These are phyloP conservation scores for Stenoptilia bipunctidactyla DNA, from an alignment of 2,888 invertebrate species.

Conservation along the genomic window DNA sequence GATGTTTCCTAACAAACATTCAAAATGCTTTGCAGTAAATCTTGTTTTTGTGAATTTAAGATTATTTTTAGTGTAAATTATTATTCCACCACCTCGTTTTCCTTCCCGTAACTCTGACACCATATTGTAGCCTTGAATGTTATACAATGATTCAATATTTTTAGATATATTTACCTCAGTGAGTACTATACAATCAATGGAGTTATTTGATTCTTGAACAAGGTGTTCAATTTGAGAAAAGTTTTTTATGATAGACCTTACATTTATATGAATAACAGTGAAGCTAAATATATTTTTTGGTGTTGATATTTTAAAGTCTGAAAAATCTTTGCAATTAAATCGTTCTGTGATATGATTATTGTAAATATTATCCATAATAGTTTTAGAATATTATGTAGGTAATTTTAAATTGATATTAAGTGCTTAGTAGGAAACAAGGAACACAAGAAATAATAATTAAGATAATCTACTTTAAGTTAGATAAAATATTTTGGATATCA, in stretches of 20 bases:
- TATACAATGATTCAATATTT: no score
- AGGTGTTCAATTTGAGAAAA: conserved; percentile 4
- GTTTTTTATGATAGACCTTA: conserved; percentile 6
- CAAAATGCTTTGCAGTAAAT: conserved; percentile 10
- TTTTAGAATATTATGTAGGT: not conserved
- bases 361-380: not conserved
- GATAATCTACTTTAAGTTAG: conserved; percentile 1
- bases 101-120: no score
- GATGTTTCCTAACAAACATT: conserved; percentile 11
- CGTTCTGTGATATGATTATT: not conserved
- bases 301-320: not conserved
- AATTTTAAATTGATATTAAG: not conserved
- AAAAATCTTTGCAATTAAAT: not conserved
- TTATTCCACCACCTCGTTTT: conserved; percentile 16
- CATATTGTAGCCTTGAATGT: no score
- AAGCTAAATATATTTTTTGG: not conserved
- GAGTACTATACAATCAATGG: not conserved
- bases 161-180: not conserved
- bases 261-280: conserved; percentile 4
- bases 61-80: conserved; percentile 9
- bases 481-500: conserved; percentile 1
- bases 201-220: not conserved
- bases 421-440: no score
- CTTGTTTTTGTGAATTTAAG: conserved; percentile 7
- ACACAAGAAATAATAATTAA: not conserved